Evolutionary conservation across 2,888 invertebrate species (phyloP), one percentile per base, ranked within the genome.

Genomic region (Andrena camellia): DNA sequence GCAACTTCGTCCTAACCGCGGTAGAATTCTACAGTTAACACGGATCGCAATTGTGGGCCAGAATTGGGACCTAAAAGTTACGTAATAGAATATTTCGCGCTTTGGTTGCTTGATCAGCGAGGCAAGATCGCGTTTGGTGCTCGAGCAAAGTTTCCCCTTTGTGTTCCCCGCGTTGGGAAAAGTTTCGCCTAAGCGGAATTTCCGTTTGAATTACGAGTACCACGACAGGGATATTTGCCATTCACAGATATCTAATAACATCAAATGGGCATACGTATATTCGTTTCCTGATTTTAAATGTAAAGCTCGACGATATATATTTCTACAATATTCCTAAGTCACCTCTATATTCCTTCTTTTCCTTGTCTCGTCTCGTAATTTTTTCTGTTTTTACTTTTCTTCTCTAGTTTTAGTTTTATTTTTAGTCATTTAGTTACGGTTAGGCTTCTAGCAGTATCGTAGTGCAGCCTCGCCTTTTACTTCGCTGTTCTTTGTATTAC

Each of bases 211-310:
- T 42, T 35, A 69, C 26, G n/a, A 31, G 26, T 33, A 60, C 35
- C 7, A 8, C 4, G 17, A 50, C 20, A 64, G 17, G 42, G 42
- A 59, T 72, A 72, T 81, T 71, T 72, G 17, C 29, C 50, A 2
- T 3, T 31, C 57, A 73, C 52, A 78, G 69, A 72, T 71, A 73
- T 74, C 35, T 74, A 79, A 75, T 81, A 73, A 69, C 64, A 26
- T 31, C 52, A 10, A 54, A 13, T 20, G 33, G 23, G 42, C 66
- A 42, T 54, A 23, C 23, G 8, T 23, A 20, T n/a, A n/a, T n/a
- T n/a, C n/a, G n/a, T n/a, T n/a, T n/a, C n/a, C n/a, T n/a, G n/a
- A n/a, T n/a, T n/a, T n/a, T n/a, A n/a, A n/a, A n/a, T n/a, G n/a
- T n/a, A n/a, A n/a, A n/a, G n/a, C n/a, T n/a, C n/a, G n/a, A n/a